Evolutionary conservation across 2,113 vertebrate species (phyloP).

Genomic region (Galemys pyrenaicus): DNA sequence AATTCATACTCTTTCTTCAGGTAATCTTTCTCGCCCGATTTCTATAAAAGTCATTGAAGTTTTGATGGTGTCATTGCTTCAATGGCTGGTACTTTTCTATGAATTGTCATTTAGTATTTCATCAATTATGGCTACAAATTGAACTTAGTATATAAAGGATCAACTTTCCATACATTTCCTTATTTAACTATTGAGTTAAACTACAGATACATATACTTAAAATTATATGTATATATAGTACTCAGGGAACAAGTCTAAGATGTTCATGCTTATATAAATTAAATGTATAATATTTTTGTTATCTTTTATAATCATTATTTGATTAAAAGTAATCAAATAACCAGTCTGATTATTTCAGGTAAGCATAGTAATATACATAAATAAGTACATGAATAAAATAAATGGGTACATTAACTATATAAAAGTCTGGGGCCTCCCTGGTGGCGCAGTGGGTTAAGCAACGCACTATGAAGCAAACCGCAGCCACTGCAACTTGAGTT

Average conservation of each 20-base stretch:
- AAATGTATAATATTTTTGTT: neutral
- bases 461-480: too few relatives aligned
- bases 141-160: neutral
- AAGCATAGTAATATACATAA: neutral
- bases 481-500: too few relatives aligned
- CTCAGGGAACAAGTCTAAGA: neutral
- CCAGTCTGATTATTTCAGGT: neutral
- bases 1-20: neutral
- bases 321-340: neutral
- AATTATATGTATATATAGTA: too few relatives aligned
- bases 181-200: constrained; percentile 24
- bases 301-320: neutral
- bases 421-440: too few relatives aligned
- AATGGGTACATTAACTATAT: neutral
- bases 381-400: neutral
- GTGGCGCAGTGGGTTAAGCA: too few relatives aligned
- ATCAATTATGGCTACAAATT: neutral
- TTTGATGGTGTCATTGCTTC: neutral
- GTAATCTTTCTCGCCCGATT: constrained; percentile 33
- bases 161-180: neutral
- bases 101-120: neutral
- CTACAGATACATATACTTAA: neutral
- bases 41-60: neutral
- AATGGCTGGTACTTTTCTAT: neutral
- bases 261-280: neutral